These are phyloP conservation scores for Patiria pectinifera DNA, from an alignment of 53 echinoderm and acorn worm species.

Conservation along the genomic window DNA sequence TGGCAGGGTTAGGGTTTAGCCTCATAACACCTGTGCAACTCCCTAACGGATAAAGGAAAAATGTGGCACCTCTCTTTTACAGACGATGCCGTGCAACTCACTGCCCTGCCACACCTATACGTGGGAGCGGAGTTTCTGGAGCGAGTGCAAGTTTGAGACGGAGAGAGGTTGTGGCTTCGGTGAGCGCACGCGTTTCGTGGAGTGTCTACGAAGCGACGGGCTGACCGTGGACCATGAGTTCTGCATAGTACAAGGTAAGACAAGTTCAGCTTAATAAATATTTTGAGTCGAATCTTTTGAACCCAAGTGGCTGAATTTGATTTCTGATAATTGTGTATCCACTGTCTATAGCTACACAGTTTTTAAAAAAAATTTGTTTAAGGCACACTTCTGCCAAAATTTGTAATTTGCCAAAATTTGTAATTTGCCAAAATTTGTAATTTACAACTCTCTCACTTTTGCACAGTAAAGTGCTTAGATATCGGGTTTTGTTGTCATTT, in stretches of 20 bases:
- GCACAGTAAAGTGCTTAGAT: too few relatives aligned
- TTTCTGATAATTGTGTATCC: too few relatives aligned
- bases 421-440: too few relatives aligned
- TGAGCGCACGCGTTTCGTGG: constrained; percentile 75
- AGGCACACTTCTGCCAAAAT: too few relatives aligned
- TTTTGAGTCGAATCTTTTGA: background rate
- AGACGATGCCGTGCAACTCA: constrained; percentile 91
- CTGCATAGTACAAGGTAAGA: constrained; percentile 78
- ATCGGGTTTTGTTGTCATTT: too few relatives aligned
- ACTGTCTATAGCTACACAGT: too few relatives aligned
- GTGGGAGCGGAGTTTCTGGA: constrained; percentile 85
- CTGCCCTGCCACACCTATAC: constrained; percentile 82
- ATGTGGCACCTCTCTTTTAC: background rate
- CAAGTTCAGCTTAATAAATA: background rate
- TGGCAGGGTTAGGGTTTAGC: too few relatives aligned
- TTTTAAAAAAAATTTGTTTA: too few relatives aligned
- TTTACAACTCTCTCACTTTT: too few relatives aligned
- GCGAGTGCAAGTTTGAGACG: constrained; percentile 83
- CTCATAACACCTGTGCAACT: background rate
- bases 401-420: too few relatives aligned
- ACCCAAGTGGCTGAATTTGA: too few relatives aligned
- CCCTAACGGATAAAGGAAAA: background rate
- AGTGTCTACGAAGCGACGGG: constrained; percentile 90
- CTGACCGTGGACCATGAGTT: constrained; percentile 79
- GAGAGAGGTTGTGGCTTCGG: constrained; percentile 88